A percentile compares a stretch with the other conserved stretches of the same genome.
Evolutionary conservation across 1,140 invertebrate genomes (phyloP).

Genomic region (Helicorthomorpha holstii): DNA sequence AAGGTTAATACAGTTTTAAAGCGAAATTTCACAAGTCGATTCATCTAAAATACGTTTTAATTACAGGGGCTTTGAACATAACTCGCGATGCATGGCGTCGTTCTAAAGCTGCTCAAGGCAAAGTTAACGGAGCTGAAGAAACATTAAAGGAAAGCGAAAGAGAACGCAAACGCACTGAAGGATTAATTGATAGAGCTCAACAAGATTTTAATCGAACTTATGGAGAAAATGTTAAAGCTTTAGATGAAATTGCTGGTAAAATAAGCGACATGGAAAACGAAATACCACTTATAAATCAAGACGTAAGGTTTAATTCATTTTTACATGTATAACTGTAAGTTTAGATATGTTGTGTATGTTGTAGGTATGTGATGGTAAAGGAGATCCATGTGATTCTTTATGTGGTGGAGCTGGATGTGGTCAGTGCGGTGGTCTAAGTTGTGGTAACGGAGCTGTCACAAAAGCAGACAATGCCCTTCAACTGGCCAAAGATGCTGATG

Average conservation of each 20-base stretch:
- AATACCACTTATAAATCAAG: slow-evolving; percentile 68
- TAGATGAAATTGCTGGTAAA: slow-evolving; percentile 43
- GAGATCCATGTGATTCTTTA: slow-evolving; percentile 66
- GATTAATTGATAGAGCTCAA: slow-evolving; percentile 49
- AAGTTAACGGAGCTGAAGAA: slow-evolving; percentile 30
- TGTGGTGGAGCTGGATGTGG: slow-evolving; percentile 91
- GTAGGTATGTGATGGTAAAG: slow-evolving; percentile 70
- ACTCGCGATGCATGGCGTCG: slow-evolving; percentile 59
- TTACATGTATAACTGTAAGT: too few relatives aligned
- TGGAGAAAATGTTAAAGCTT: slow-evolving; percentile 37
- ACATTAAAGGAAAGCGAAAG: slow-evolving; percentile 55
- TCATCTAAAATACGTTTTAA: neutral
- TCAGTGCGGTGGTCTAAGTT: slow-evolving; percentile 75
- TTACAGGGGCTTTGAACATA: slow-evolving; percentile 61
- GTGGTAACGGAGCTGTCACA: slow-evolving; percentile 69
- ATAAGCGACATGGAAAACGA: slow-evolving; percentile 44
- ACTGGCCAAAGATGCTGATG: slow-evolving; percentile 64
- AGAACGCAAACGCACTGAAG: slow-evolving; percentile 65
- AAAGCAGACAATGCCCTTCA: slow-evolving; percentile 69
- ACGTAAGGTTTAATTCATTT: slow-evolving; percentile 29
- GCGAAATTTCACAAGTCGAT: neutral
- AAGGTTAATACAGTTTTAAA: slow-evolving; percentile 34
- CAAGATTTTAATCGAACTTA: slow-evolving; percentile 48
- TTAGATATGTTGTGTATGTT: too few relatives aligned
- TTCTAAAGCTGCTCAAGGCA: slow-evolving; percentile 45